phyloP scores from a whole-genome alignment of 92 coral and sea anemone species.

The Epizoanthus rinbou region DNA sequence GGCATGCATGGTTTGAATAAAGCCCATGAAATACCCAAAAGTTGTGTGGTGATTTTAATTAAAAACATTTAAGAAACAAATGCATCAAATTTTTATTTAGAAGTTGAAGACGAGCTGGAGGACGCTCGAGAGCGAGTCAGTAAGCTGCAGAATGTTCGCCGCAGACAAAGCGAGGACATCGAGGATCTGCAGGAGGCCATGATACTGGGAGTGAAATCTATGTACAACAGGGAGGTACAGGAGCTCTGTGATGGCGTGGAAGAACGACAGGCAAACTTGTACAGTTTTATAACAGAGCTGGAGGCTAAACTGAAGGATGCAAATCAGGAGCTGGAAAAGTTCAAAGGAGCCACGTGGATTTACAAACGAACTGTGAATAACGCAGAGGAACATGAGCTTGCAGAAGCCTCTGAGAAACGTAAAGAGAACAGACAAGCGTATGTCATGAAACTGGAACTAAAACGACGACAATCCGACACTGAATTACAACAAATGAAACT shows the following conservation, averaged over 20 bases:
- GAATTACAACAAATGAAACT: no score
- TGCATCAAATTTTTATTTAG: background rate
- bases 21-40: no score
- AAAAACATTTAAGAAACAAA: no score
- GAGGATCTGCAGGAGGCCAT: slow-evolving; percentile 9
- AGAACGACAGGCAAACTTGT: background rate
- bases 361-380: background rate
- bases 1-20: no score
- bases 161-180: slow-evolving; percentile 14
- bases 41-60: no score
- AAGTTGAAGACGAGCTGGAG: slow-evolving; percentile 26
- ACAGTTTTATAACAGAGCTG: background rate
- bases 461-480: no score
- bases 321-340: background rate
- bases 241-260: background rate
- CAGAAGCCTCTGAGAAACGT: slow-evolving; percentile 15
- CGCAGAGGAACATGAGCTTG: background rate
- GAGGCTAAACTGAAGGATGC: slow-evolving; percentile 1
- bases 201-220: background rate
- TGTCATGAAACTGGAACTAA: no score
- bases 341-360: background rate
- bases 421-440: background rate
- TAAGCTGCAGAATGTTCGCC: slow-evolving; percentile 4
- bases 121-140: background rate
- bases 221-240: no score